phyloP scores from a whole-genome alignment of 1,140 invertebrate species.

The Pteromalus puparum region DNA sequence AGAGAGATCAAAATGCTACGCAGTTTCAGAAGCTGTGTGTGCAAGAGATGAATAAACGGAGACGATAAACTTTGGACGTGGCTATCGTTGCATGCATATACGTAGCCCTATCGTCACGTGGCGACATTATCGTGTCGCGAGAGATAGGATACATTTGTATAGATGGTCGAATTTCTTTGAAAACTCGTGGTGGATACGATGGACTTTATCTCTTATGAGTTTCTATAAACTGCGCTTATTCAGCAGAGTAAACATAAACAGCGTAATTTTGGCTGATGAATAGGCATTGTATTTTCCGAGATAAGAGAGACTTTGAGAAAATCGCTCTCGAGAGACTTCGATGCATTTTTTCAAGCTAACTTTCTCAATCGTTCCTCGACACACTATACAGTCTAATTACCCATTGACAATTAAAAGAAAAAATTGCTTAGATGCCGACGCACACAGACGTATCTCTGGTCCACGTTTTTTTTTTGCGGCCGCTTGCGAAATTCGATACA shows the following conservation, averaged over 20 bases:
- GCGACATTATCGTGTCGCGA: slow-evolving; percentile 25
- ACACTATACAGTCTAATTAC: too few species aligned
- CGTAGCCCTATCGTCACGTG: not conserved
- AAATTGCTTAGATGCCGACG: too few species aligned
- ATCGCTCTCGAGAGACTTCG: too few species aligned
- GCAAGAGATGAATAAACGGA: slow-evolving; percentile 18
- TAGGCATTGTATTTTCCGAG: too few species aligned
- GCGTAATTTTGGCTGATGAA: too few species aligned
- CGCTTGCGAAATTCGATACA: too few species aligned
- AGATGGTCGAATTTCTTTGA: not conserved
- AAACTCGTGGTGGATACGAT: not conserved
- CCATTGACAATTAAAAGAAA: too few species aligned
- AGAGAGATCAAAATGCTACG: not conserved
- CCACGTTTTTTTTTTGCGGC: too few species aligned
- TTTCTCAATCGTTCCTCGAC: too few species aligned
- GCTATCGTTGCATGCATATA: not conserved
- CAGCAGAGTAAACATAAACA: not conserved
- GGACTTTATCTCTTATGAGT: not conserved
- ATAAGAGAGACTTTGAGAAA: too few species aligned
- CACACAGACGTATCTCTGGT: too few species aligned
- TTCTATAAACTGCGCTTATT: not conserved
- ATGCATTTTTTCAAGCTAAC: too few species aligned
- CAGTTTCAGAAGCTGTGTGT: slow-evolving; percentile 1
- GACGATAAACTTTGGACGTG: slow-evolving; percentile 49
- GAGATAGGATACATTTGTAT: not conserved